Evolutionary conservation across 2,888 invertebrate genomes (phyloP).

Genomic region (Metacarcinus magister): DNA sequence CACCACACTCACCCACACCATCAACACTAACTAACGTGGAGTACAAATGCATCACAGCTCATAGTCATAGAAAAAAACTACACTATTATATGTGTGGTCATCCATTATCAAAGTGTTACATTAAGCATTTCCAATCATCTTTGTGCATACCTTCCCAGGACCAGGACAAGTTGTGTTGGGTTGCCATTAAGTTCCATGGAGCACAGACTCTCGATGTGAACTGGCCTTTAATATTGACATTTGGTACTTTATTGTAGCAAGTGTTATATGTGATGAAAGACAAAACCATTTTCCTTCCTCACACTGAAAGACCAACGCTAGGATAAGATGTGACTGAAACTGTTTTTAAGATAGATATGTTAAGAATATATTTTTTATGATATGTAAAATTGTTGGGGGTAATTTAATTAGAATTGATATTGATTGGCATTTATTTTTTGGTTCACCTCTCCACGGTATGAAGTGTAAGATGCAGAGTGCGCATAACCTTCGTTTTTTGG

Average conservation of each 20-base stretch:
- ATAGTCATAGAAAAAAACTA: no score
- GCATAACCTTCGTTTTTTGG: not conserved
- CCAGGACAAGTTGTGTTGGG: not conserved
- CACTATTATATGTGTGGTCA: not conserved
- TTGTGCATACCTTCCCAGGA: not conserved
- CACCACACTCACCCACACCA: not conserved
- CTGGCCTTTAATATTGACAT: not conserved
- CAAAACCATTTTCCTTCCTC: not conserved
- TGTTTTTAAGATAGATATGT: constrained; percentile 29
- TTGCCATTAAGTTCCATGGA: not conserved
- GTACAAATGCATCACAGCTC: not conserved
- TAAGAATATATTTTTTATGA: constrained; percentile 37
- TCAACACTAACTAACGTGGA: not conserved
- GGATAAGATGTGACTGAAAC: not conserved
- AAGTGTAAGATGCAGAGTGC: not conserved
- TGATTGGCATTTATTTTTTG: not conserved
- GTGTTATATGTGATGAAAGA: not conserved
- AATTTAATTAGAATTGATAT: not conserved
- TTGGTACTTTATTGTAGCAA: not conserved
- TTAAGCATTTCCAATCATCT: not conserved
- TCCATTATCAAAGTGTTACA: not conserved
- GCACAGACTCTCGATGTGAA: not conserved
- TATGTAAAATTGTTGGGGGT: not conserved
- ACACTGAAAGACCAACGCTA: not conserved
- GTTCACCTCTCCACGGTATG: not conserved